Evolutionary conservation across 2,797 vertebrate species (phyloP).

Genomic region (Columba guinea): DNA sequence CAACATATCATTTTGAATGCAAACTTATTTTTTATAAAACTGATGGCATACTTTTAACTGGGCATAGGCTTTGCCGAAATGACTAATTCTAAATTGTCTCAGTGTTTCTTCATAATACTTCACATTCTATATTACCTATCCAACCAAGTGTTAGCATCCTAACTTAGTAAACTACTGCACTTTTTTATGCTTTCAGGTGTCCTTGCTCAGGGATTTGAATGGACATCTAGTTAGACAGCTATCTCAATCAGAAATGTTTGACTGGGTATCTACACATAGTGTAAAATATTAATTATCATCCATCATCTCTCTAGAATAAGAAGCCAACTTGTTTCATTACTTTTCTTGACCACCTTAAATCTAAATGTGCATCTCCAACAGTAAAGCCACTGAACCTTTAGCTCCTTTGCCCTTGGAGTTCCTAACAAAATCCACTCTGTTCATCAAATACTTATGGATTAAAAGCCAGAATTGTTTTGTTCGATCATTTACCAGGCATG

Average conservation of each 20-base stretch:
- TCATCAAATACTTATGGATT: not conserved
- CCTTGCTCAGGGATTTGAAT: not conserved
- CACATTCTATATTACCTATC: not conserved
- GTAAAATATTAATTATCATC: not conserved
- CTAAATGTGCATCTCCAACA: not conserved
- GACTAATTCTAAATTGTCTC: not conserved
- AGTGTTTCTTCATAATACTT: not conserved
- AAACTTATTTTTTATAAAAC: not conserved
- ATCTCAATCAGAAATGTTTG: not conserved
- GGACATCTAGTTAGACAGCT: not conserved
- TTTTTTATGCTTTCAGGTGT: not conserved
- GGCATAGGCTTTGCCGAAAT: not conserved
- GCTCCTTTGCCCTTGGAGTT: not conserved
- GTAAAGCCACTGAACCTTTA: not conserved
- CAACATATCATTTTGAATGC: not conserved
- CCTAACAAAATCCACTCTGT: not conserved
- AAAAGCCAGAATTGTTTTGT: not conserved
- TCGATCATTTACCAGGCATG: not conserved
- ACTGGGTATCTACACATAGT: not conserved
- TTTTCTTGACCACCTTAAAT: not conserved
- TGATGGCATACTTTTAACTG: not conserved
- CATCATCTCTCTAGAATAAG: not conserved
- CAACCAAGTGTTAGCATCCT: not conserved
- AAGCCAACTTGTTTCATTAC: not conserved
- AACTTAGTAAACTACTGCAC: not conserved